phyloP scores from a whole-genome alignment of 23 tunicate species.

The Diplosoma virens region DNA sequence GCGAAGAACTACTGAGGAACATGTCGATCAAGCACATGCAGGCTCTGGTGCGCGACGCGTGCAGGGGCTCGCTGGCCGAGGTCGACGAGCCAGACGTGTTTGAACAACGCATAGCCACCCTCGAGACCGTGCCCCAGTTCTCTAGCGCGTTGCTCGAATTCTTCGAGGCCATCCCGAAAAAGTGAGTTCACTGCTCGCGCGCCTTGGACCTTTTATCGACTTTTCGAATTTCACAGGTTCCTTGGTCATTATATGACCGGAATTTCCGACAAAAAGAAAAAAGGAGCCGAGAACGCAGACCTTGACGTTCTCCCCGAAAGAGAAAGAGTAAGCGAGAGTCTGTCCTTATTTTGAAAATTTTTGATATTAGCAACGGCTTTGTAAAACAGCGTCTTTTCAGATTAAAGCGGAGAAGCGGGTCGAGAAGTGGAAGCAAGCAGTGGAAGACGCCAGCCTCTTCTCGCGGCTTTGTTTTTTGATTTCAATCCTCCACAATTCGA shows the following conservation, averaged over 20 bases:
- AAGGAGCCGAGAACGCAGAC: background rate
- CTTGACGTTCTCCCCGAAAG: slow-evolving; percentile 2
- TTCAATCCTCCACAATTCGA: slow-evolving; percentile 44
- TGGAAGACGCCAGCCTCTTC: slow-evolving; percentile 41
- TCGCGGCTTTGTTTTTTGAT: slow-evolving; percentile 53
- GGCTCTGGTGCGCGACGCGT: slow-evolving; percentile 40
- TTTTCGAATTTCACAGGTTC: background rate
- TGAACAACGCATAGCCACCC: slow-evolving; percentile 40
- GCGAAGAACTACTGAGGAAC: slow-evolving; percentile 37
- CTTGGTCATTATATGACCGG: slow-evolving; percentile 57
- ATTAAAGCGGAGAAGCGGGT: slow-evolving; percentile 50
- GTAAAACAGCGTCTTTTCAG: slow-evolving; percentile 8
- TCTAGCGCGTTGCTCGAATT: slow-evolving; percentile 35
- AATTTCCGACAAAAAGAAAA: slow-evolving; percentile 40
- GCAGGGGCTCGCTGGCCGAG: slow-evolving; percentile 35
- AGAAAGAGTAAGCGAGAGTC: slow-evolving; percentile 32
- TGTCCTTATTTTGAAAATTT: background rate
- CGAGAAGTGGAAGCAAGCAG: slow-evolving; percentile 44
- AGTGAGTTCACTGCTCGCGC: slow-evolving; percentile 18
- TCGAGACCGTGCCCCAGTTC: slow-evolving; percentile 42
- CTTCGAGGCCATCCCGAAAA: slow-evolving; percentile 28
- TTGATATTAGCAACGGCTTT: background rate
- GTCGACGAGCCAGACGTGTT: slow-evolving; percentile 49
- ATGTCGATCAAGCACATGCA: slow-evolving; percentile 26
- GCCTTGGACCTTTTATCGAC: background rate